Evolutionary conservation across 1,140 invertebrate genomes (phyloP).

Genomic region (Pseudomyrmex concolor): DNA sequence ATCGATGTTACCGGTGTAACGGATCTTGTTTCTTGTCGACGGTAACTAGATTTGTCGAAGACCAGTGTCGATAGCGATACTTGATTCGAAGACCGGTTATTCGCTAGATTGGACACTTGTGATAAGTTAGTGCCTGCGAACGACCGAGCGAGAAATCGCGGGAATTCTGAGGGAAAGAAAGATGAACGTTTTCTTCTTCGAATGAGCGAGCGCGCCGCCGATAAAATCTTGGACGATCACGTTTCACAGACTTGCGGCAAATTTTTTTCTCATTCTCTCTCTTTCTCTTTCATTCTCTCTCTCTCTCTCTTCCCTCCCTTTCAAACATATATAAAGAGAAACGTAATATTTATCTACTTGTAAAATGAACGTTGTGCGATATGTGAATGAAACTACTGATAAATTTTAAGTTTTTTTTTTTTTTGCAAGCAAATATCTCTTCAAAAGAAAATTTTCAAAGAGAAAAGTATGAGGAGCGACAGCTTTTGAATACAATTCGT

Average conservation of each 20-base stretch:
- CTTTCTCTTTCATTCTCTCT: constrained; percentile 16
- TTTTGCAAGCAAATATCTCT: constrained; percentile 23
- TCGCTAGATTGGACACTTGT: constrained; percentile 56
- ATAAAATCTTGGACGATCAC: constrained; percentile 54
- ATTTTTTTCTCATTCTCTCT: background rate
- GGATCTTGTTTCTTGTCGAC: constrained; percentile 38
- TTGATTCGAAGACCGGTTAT: constrained; percentile 50
- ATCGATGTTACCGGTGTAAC: constrained; percentile 36
- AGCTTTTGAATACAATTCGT: background rate
- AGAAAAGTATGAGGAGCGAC: background rate
- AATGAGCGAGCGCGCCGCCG: constrained; percentile 42
- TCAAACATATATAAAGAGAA: constrained; percentile 29
- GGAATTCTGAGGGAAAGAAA: constrained; percentile 52
- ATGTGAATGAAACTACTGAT: no score
- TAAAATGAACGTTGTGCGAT: background rate
- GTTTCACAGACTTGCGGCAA: constrained; percentile 42
- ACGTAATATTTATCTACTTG: constrained; percentile 33
- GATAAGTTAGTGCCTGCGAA: constrained; percentile 58
- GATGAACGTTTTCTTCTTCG: constrained; percentile 55
- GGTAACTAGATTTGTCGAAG: constrained; percentile 15
- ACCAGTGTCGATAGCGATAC: constrained; percentile 23
- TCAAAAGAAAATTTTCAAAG: background rate
- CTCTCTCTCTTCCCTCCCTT: background rate
- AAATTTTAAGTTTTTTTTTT: background rate
- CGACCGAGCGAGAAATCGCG: constrained; percentile 42